Evolutionary conservation across 2,888 invertebrate genomes (phyloP).

Genomic region (Agapetus fuscipes): DNA sequence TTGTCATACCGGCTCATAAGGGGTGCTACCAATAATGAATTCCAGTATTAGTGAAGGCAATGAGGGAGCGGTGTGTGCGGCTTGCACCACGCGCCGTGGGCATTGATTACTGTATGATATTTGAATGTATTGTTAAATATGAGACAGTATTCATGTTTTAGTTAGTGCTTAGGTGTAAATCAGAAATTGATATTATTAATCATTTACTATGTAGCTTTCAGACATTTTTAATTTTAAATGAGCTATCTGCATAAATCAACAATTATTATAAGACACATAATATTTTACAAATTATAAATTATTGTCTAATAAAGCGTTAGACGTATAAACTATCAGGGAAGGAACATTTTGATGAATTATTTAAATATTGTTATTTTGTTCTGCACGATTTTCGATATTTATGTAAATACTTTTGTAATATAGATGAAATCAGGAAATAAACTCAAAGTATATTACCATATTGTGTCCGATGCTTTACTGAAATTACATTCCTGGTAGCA

Average conservation of each 20-base stretch:
- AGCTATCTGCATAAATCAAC: conserved; percentile 15
- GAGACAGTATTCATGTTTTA: conserved; percentile 21
- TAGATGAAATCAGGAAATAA: conserved; percentile 49
- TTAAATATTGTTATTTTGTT: conserved; percentile 49
- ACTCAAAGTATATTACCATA: conserved; percentile 47
- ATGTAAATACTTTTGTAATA: conserved; percentile 51
- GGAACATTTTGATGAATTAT: conserved; percentile 42
- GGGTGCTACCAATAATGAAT: conserved; percentile 44
- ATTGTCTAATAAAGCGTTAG: conserved; percentile 2
- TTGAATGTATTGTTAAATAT: conserved; percentile 34
- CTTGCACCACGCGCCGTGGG: conserved; percentile 34
- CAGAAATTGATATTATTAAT: conserved; percentile 21
- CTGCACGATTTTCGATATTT: conserved; percentile 51
- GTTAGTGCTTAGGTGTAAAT: conserved; percentile 18
- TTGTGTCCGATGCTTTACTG: conserved; percentile 46
- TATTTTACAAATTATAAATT: conserved; percentile 20
- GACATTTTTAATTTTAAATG: conserved; percentile 27
- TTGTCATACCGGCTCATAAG: conserved; percentile 51
- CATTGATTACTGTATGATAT: conserved; percentile 44
- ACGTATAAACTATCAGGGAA: conserved; percentile 13
- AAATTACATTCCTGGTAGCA: conserved; percentile 50
- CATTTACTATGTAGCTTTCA: conserved; percentile 37
- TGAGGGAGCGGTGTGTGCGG: conserved; percentile 13
- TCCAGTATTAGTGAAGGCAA: conserved; percentile 20
- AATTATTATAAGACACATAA: too few relatives aligned